Base-by-base conservation (phyloP, 2,888 invertebrate genomes). In the Barypeithes pellucidus region DNA sequence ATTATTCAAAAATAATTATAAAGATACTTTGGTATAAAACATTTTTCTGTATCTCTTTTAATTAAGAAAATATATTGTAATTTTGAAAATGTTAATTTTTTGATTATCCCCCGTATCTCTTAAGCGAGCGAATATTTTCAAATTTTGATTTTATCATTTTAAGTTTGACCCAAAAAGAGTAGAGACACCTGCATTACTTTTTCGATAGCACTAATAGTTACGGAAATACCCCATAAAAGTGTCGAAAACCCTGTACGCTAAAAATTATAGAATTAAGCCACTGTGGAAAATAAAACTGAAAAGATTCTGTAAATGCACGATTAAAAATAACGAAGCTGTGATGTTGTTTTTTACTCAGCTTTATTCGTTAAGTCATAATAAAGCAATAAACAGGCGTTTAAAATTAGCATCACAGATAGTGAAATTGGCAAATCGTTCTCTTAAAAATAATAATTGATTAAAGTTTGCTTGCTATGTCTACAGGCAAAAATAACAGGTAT, bases 361-460 rank as follows among this genome's bases (percentile, higher is more conserved):
- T 61, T 24, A 20, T 20, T 22, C 20, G 41, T 41, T 61, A 52
- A 47, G 50, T 50, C 65, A 65, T 50, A 65, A 45, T 65, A 65
- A 18, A 65, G 50, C 65, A 65, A 65, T 65, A 65, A 65, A 65
- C 65, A 52, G 52, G 52, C 52, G 36, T 33, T 16, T 50, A 65
- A 50, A 65, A 50, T 65, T 65, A 65, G 65, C 22, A 61, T 22
- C 41, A 4, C 20, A 14, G 41, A 24, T 41, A 61, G 43, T 61
- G 43, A 43, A 61, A 29, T 43, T 24, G 9, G 45, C 22, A n/a
- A 61, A 61, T 43, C 22, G 29, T 8, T 22, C n/a, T n/a, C n/a
- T 8, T 11, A 41, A 9, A 7, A 22, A 41, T 41, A 60, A 22
- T 41, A 60, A 60, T 60, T 20, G 20, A 22, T 60, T 22, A 41